Percentiles rank a stretch among this genome's conserved stretches.
Evolutionary conservation across 2,888 invertebrate genomes (phyloP).

Genomic region (Cenopis cana): DNA sequence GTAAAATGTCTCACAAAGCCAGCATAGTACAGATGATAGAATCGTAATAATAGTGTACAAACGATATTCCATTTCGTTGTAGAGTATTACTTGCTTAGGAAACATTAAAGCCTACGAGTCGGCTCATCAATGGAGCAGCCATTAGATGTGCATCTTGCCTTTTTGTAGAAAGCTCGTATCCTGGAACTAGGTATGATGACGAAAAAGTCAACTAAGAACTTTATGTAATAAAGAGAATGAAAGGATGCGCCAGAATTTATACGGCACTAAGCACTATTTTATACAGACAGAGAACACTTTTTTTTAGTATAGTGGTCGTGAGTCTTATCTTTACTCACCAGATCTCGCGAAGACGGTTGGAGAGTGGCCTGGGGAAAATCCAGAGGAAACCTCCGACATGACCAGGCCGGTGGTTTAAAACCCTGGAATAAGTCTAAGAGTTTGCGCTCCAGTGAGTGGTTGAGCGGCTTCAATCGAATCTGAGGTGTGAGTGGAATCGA

Average conservation of each 20-base stretch:
- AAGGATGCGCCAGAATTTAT: not conserved
- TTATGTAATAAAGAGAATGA: not conserved
- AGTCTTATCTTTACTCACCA: no score
- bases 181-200: constrained; percentile 42
- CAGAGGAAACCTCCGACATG: no score
- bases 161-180: constrained; percentile 48
- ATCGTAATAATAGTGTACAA: constrained; percentile 18
- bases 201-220: constrained; percentile 40
- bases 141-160: constrained; percentile 46
- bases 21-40: not conserved
- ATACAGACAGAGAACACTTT: no score
- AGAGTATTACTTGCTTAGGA: constrained; percentile 32
- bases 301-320: no score
- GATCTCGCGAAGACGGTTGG: no score
- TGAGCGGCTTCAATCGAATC: no score
- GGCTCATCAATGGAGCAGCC: constrained; percentile 49
- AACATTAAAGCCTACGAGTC: constrained; percentile 24
- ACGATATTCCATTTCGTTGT: constrained; percentile 33
- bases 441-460: no score
- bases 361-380: no score
- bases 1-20: not conserved
- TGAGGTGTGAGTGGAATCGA: no score
- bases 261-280: no score
- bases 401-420: no score
- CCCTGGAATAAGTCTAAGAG: no score